These are phyloP conservation scores for Silurus lanzhouensis DNA, from an alignment of 2,797 vertebrate species.

Conservation along the genomic window DNA sequence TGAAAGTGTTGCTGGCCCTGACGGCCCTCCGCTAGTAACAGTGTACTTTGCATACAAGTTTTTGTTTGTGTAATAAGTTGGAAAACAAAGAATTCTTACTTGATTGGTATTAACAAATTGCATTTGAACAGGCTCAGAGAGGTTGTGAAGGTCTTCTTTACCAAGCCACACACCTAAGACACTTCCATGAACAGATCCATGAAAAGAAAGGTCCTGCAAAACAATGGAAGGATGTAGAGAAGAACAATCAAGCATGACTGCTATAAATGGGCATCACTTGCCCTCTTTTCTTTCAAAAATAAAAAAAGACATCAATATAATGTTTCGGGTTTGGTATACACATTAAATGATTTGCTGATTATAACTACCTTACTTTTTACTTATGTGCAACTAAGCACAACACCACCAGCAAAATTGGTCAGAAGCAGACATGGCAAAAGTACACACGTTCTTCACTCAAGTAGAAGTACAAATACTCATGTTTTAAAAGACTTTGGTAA, in stretches of 20 bases:
- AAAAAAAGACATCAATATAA: not conserved
- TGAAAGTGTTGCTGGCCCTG: no score
- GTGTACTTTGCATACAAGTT: not conserved
- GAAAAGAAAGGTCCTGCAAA: not conserved
- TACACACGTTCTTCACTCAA: no score
- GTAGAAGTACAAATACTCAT: no score
- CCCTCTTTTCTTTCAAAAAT: not conserved
- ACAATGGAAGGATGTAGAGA: not conserved
- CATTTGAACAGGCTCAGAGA: conserved; percentile 64
- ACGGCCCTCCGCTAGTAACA: no score
- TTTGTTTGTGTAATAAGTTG: not conserved
- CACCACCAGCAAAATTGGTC: not conserved
- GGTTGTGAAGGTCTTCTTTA: conserved; percentile 49
- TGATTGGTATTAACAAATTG: conserved; percentile 54
- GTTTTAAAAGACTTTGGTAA: no score
- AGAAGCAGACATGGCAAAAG: not conserved
- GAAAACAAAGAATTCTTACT: conserved; percentile 51
- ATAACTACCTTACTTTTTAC: not conserved
- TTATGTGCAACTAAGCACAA: not conserved
- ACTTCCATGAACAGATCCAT: fast-evolving
- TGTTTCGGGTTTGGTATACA: not conserved
- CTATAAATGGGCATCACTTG: not conserved
- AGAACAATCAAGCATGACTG: not conserved
- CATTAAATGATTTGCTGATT: not conserved
- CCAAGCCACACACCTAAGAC: conserved; percentile 71